Evolutionary conservation across 1,140 invertebrate species (phyloP), one percentile per base, ranked within the genome.

Genomic region (Pogonomyrmex californicus): DNA sequence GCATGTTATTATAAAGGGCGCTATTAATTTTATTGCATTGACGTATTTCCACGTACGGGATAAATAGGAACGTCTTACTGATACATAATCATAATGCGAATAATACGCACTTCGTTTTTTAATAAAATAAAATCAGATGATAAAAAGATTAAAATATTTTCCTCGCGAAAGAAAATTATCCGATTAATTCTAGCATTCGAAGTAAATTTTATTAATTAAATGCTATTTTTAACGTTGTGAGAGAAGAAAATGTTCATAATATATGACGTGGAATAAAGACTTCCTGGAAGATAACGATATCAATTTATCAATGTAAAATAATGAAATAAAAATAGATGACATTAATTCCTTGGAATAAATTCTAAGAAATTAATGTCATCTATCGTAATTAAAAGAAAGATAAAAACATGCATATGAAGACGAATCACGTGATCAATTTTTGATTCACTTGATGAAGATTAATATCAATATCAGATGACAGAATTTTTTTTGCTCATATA

Each of bases 1-100:
- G 51, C 66, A 41, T 47, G 54, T 82, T 82, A 82, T 82, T 73
- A 79, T 66, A 51, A 54, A 56, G 51, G 66, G 51, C 12, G 23
- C 51, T 82, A 82, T 82, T 82, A 71, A 73, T 71, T 82, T 82
- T 47, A 60, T 12, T 47, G 51, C 51, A 71, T 60, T 73, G 66
- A 82, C 66, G 79, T 82, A 71, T 71, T 82, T 82, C 17, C 66
- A 82, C 51, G 41, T 82, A 65, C 78, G 36, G 71, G 65, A 41
- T 82, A 82, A 82, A 70, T 7, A 58, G 78, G 23, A 49, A 70
- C 65, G 23, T 38, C 33, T 81, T 56, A n/a, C 49, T 71, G 65
- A 70, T 82, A 79, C 62, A 66, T 44, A 14, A 54, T 65, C 17
- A 44, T 14, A 44, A 70, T 9, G 68, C 63, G 47, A 54, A 49